phyloP scores from a whole-genome alignment of 2,888 invertebrate genomes.

The Pyrochroa serraticornis region DNA sequence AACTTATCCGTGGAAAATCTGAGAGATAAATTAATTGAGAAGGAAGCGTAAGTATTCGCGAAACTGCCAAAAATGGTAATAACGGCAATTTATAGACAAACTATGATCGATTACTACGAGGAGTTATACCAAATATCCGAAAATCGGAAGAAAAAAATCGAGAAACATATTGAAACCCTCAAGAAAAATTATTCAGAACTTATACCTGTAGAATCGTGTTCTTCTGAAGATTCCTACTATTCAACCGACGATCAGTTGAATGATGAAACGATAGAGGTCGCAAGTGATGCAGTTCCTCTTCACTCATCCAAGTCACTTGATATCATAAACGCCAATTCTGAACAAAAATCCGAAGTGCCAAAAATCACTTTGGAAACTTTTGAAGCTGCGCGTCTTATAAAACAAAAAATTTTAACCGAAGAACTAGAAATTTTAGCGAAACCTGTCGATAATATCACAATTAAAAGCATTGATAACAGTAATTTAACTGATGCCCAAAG shows the following conservation, averaged over 20 bases:
- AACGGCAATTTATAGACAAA: too few relatives aligned
- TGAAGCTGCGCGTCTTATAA: constrained; percentile 59
- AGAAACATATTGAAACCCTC: constrained; percentile 44
- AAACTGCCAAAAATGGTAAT: neutral
- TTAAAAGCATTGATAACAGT: constrained; percentile 40
- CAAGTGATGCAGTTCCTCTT: constrained; percentile 54
- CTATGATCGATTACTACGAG: constrained; percentile 68
- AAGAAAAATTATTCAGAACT: constrained; percentile 29
- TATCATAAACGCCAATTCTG: constrained; percentile 63
- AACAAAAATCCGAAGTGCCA: constrained; percentile 39
- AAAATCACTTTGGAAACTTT: constrained; percentile 56
- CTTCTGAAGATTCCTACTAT: constrained; percentile 18
- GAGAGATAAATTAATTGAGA: constrained; percentile 48
- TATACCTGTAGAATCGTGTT: neutral
- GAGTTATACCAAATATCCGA: constrained; percentile 66
- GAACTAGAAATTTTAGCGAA: constrained; percentile 56
- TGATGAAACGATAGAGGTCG: neutral
- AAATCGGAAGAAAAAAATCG: constrained; percentile 56
- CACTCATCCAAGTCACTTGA: constrained; percentile 63
- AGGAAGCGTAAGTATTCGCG: constrained; percentile 52
- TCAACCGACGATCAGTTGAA: constrained; percentile 14
- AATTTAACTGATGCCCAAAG: constrained; percentile 66
- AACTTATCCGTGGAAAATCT: constrained; percentile 46
- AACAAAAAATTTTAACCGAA: constrained; percentile 61
- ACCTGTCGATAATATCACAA: constrained; percentile 44